Evolutionary conservation across 2,797 vertebrate species (phyloP), one percentile per base, ranked within the genome.

Genomic region (Emys orbicularis): DNA sequence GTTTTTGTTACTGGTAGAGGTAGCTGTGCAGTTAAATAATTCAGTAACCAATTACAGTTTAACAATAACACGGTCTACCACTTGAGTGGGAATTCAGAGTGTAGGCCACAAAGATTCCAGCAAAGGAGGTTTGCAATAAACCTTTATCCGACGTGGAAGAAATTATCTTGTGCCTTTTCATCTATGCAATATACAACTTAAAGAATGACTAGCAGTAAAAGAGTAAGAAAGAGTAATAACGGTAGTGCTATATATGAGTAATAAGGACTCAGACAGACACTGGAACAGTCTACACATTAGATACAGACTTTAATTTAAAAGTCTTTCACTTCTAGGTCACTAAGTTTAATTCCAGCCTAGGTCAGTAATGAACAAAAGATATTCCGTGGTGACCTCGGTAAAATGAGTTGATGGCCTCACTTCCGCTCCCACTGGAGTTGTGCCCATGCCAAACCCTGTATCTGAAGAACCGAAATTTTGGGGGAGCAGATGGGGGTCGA

Each of bases 21-120:
- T 87, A 92, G 85, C 90, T 88, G 88, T 74, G 89, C 56, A 90
- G 89, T 95, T 97, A 96, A 97, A 98, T 97, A 95, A 98, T 96
- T 97, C 97, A 97, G 93, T 72, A 91, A 80, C 95, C 94, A 96
- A 96, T 97, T 94, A 95, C 94, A 95, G 81, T 79, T 96, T 86
- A 96, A 96, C 95, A 94, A 83, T 65, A 85, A 93, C 94, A 77
- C 91, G 91, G 87, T 91, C 96, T 94, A 50, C 88, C 93, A 84
- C 79, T 79, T 23, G 16, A 94, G 87, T 5, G 0, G 50, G 15
- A 5, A 96, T 94, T 81, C 53, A 12, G 59, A 79, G 93, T 76
- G 5, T 77, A 18, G 12, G 74, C 96, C 80, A 77, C 56, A 57
- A 91, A 92, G 88, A 80, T 83, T 79, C 79, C 57, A 41, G 83